Evolutionary conservation across 2,888 invertebrate species (phyloP).

Genomic region (Hypomecis atomaria): DNA sequence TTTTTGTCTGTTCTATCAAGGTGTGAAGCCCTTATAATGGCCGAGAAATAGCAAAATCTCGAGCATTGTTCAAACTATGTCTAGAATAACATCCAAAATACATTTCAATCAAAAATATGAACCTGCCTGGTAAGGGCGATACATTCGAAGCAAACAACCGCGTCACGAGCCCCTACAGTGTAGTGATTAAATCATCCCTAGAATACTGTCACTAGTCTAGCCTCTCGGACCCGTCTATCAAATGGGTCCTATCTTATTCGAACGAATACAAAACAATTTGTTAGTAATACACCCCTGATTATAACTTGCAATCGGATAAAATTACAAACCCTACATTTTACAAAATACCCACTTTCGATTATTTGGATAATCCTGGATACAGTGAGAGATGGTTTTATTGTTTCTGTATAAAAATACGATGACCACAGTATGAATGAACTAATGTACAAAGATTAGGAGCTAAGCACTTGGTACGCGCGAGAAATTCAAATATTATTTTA

Average conservation of each 20-base stretch:
- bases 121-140: conserved; percentile 18
- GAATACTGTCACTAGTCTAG: conserved; percentile 35
- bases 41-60: conserved; percentile 12
- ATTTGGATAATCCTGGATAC: conserved; percentile 18
- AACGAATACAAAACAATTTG: conserved; percentile 7
- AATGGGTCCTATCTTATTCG: conserved; percentile 3
- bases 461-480: too few species aligned
- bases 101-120: conserved; percentile 25
- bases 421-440: not conserved
- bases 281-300: conserved; percentile 11
- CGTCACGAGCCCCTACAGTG: conserved; percentile 22
- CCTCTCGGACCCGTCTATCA: conserved; percentile 28
- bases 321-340: conserved; percentile 15
- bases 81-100: conserved; percentile 37
- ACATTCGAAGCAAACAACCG: conserved; percentile 25
- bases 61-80: conserved; percentile 20
- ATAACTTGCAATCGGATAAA: conserved; percentile 16
- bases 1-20: conserved; percentile 23
- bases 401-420: conserved; percentile 22
- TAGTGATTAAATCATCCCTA: conserved; percentile 18
- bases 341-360: conserved; percentile 17
- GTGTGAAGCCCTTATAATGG: conserved; percentile 27
- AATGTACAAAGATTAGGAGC: not conserved
- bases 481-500: too few species aligned
- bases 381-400: conserved; percentile 14